Evolutionary conservation across 2,797 vertebrate species (phyloP).

Genomic region (Chelonia mydas): DNA sequence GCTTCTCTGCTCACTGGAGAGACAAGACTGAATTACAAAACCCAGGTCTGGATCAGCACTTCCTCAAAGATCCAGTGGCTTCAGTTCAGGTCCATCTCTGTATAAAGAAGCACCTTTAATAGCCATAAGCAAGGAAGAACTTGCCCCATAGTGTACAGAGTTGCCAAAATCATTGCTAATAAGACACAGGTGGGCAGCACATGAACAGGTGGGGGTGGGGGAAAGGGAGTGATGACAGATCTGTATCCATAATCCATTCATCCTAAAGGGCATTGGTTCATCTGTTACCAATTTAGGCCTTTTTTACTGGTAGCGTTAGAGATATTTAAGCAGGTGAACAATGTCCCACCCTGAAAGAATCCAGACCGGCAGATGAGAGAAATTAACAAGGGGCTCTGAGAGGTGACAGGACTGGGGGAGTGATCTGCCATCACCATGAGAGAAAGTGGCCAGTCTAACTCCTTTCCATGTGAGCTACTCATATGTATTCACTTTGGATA

Average conservation of each 20-base stretch:
- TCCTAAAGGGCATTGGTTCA: neutral
- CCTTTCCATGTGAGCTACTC: rapidly evolving
- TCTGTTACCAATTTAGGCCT: conserved; percentile 40
- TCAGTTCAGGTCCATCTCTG: neutral
- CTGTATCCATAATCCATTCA: neutral
- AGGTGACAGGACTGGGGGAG: neutral
- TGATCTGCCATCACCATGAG: neutral
- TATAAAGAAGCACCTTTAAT: neutral
- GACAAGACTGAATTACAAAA: neutral
- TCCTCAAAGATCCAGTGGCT: neutral
- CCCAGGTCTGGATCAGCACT: no score
- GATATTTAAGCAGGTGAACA: conserved; percentile 21
- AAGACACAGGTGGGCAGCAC: neutral
- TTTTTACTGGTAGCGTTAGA: conserved; percentile 14
- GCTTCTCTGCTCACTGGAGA: neutral
- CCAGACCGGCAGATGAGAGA: neutral
- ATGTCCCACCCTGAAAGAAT: neutral
- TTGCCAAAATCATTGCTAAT: neutral
- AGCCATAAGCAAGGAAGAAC: rapidly evolving
- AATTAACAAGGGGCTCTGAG: neutral
- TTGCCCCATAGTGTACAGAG: neutral
- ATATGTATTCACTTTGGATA: rapidly evolving
- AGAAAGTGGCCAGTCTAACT: neutral
- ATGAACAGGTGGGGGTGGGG: neutral
- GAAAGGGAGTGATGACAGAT: neutral